Evolutionary conservation across 1,140 invertebrate genomes (phyloP).

Genomic region (Brachystomella parvula): DNA sequence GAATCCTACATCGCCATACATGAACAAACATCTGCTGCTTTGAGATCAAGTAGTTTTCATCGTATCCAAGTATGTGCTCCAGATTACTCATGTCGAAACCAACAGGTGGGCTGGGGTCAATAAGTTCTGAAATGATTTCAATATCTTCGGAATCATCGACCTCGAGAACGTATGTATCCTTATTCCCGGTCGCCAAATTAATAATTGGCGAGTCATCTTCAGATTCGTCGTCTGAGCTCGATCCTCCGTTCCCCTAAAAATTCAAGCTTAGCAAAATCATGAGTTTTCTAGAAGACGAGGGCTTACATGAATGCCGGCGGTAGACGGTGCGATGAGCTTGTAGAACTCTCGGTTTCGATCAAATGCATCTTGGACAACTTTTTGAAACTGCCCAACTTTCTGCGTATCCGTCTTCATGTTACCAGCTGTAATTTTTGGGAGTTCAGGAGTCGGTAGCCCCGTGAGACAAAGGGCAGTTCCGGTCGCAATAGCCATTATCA

Average conservation of each 20-base stretch:
- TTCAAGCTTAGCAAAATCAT: background rate
- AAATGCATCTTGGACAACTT: constrained; percentile 56
- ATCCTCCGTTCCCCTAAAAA: background rate
- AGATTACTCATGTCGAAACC: constrained; percentile 80
- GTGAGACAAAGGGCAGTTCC: constrained; percentile 61
- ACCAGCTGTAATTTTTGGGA: constrained; percentile 52
- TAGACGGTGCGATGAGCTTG: constrained; percentile 46
- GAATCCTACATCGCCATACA: constrained; percentile 65
- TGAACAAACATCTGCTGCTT: constrained; percentile 76
- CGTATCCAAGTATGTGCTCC: constrained; percentile 65
- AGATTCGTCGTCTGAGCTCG: constrained; percentile 55
- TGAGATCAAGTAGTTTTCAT: constrained; percentile 51
- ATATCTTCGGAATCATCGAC: constrained; percentile 81
- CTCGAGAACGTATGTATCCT: constrained; percentile 75
- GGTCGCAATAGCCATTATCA: constrained; percentile 77
- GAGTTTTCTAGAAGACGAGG: too few relatives aligned
- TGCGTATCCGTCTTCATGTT: constrained; percentile 56
- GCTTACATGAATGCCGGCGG: too few relatives aligned
- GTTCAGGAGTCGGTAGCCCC: constrained; percentile 26
- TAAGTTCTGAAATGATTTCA: constrained; percentile 66
- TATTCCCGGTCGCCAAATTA: constrained; percentile 67
- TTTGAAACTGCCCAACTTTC: constrained; percentile 56
- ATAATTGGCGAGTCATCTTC: constrained; percentile 66
- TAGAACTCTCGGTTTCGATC: constrained; percentile 60
- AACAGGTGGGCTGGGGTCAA: constrained; percentile 66